Evolutionary conservation across 2,797 vertebrate genomes (phyloP), one percentile per base, ranked within the genome.

Genomic region (Clarias laeviceps): DNA sequence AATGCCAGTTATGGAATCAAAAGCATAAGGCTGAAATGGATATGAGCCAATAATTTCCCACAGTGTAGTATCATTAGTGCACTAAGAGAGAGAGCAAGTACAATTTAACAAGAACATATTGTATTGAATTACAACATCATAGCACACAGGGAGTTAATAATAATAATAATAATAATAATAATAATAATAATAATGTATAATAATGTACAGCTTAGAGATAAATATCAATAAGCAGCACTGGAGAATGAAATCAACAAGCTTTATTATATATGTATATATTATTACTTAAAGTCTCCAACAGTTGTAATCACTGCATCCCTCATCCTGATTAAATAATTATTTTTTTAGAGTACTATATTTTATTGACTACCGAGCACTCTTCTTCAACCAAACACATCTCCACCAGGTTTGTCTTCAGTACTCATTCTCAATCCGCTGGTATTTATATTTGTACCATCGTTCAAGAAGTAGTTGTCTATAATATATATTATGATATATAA

Each of bases 31-130:
- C 37, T 27, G 61, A 59, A 50, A 62, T 54, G 32, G 80, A 72
- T 77, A 77, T 34, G 69, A 45, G 29, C 27, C 54, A 7, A 59
- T 77, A 22, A 77, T 77, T 77, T 32, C 57, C 22, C 18, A 40
- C 74, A 77, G 54, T 77, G 12, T 27, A 77, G 74, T 12, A 34
- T 34, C 29, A 77, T 77, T 59, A 77, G 56, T 22, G 72, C 70
- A 80, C 34, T 80, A 57, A 69, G 64, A 68, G 82, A 68, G 73
- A 68, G 22, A 29, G 61, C 54, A 61, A 62, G 70, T 24, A 78
- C 56, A 32, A 4, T 34, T 59, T 34, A 78, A 59, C 56, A 59
- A 61, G 74, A 59, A 37, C 20, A 59, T 6, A 24, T 45, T 45
- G 45, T 11, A 34, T 8, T 15, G 6, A 74, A 78, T 37, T 78